Evolutionary conservation across 2,888 invertebrate genomes (phyloP), one percentile per base, ranked within the genome.

Genomic region (Cylloceria caligata): DNA sequence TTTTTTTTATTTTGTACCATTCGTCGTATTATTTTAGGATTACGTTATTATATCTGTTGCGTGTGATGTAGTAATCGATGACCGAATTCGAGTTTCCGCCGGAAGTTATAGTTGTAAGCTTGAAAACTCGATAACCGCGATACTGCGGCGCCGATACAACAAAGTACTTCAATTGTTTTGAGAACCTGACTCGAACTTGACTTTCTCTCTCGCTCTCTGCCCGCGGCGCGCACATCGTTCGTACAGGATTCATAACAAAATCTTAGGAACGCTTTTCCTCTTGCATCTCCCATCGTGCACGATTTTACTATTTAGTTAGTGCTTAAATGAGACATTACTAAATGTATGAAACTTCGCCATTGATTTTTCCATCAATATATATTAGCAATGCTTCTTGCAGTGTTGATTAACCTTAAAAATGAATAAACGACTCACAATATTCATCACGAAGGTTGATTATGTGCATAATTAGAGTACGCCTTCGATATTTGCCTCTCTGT

Each of bases 141-240:
- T 16, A 45, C 16, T 45, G 45, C 5, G 16, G 13, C 16, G n/a
- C 45, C 45, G n/a, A 45, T 45, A 45, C 4, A 45, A 16, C 45
- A n/a, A 45, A 45, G 13, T 45, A 45, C 45, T 45, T 45, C 13
- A 16, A n/a, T 45, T 45, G 45, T 16, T 45, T 45, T n/a, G n/a
- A n/a, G n/a, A n/a, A n/a, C n/a, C n/a, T n/a, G n/a, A n/a, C n/a
- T 45, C 45, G n/a, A n/a, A 45, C 45, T 16, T 45, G 45, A 45
- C 45, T 45, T 45, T 6, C 45, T 3, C 16, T 45, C 16, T 16
- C 45, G n/a, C 0, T 45, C 16, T 45, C n/a, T 16, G 45, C 16
- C 16, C 45, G 42, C 13, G n/a, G n/a, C 42, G n/a, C 42, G n/a
- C n/a, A 42, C n/a, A 42, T 45, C 45, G n/a, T 45, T 45, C 45